Evolutionary conservation across 2,113 vertebrate species (phyloP).

Genomic region (Carassius carassius): DNA sequence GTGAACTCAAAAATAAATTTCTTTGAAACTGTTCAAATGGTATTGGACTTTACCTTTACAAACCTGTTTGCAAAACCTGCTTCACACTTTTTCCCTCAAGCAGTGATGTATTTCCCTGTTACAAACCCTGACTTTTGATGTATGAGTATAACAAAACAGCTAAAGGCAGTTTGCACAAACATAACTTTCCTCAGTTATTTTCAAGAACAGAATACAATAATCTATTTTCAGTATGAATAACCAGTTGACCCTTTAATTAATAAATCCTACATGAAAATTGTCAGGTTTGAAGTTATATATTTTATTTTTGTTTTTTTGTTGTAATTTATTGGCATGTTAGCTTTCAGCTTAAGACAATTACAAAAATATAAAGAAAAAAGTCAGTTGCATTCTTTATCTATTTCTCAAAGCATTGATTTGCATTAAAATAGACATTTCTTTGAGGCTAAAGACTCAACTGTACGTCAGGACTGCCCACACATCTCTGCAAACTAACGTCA

Average conservation of each 20-base stretch:
- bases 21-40: background rate
- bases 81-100: background rate
- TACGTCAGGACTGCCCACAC: background rate
- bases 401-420: background rate
- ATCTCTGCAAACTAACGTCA: background rate
- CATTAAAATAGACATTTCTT: background rate
- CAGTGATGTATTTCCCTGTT: background rate
- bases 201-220: background rate
- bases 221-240: background rate
- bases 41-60: background rate
- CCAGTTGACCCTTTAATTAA: background rate
- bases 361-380: background rate
- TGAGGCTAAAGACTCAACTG: background rate
- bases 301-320: background rate
- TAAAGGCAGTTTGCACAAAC: background rate
- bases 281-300: background rate
- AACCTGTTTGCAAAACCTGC: slow-evolving; percentile 1
- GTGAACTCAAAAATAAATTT: background rate
- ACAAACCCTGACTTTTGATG: background rate
- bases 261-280: background rate
- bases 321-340: background rate
- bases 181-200: background rate
- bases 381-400: background rate
- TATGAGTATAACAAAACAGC: background rate
- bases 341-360: background rate